These are phyloP conservation scores for Bolinopsis microptera DNA, from an alignment of 37 sponge, comb jelly and placozoan genomes.

Conservation along the genomic window DNA sequence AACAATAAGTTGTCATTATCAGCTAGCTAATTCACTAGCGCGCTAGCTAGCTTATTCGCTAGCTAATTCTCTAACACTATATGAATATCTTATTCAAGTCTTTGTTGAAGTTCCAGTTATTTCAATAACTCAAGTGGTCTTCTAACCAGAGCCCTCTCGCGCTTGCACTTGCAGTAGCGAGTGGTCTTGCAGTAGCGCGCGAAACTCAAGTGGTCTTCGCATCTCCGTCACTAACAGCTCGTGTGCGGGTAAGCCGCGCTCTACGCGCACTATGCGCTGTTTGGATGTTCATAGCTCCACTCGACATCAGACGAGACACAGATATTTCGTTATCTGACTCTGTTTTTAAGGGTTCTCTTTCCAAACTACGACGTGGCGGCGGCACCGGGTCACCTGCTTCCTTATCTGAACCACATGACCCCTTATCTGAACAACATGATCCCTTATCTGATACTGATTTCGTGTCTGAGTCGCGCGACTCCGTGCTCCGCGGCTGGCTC, in stretches of 20 bases:
- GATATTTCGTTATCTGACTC: background rate
- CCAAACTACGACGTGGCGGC: background rate
- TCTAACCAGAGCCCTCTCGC: no score
- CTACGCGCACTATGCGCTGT: constrained; percentile 15
- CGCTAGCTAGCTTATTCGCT: no score
- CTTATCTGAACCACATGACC: background rate
- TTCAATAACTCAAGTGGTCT: no score
- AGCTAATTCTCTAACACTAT: no score
- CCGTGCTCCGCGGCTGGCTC: background rate
- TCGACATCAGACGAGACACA: background rate
- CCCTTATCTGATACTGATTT: background rate
- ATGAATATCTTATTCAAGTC: no score
- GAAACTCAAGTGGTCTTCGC: background rate
- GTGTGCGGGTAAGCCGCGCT: constrained; percentile 41
- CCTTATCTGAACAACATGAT: background rate
- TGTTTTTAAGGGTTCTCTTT: background rate
- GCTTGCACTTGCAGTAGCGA: no score
- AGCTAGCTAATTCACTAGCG: no score
- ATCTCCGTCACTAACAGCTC: background rate
- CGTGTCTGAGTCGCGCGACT: background rate
- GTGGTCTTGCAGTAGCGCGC: no score
- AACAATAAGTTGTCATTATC: no score
- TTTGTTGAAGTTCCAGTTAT: no score
- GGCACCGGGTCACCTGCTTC: background rate
- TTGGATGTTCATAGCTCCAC: background rate